Conservation (phyloP, 2,797 vertebrate species). For the Argyrosomus regius region DNA sequence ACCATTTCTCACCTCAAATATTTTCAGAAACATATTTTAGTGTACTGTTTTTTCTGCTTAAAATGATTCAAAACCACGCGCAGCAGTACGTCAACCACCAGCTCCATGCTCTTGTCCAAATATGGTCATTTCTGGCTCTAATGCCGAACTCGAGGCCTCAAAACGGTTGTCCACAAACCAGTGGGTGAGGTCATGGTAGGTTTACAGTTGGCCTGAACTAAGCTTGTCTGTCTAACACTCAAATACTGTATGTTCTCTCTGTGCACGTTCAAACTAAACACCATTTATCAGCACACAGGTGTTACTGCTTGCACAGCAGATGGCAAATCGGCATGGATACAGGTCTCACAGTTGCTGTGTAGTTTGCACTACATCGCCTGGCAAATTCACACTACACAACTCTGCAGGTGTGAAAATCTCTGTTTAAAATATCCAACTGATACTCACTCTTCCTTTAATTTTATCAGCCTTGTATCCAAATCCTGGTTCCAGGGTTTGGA, state of each 20-base stretch:
- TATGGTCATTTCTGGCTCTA: too few relatives aligned
- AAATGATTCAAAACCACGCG: too few relatives aligned
- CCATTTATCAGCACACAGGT: constrained; percentile 42
- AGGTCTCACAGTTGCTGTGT: constrained; percentile 56
- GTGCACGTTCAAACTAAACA: constrained; percentile 45
- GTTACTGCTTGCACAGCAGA: constrained; percentile 61
- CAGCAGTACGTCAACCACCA: too few relatives aligned
- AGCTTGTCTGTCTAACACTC: not conserved
- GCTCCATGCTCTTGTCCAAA: too few relatives aligned
- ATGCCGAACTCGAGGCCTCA: too few relatives aligned
- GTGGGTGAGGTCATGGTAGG: too few relatives aligned
- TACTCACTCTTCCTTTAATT: constrained; percentile 25
- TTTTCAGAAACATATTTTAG: too few relatives aligned
- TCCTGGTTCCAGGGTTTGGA: constrained; percentile 1
- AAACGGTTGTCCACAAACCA: too few relatives aligned
- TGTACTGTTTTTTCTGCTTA: too few relatives aligned
- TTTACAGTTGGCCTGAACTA: constrained; percentile 3
- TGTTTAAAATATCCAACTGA: constrained; percentile 54
- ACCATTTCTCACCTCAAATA: too few relatives aligned
- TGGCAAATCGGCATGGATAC: constrained; percentile 64
- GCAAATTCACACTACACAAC: constrained; percentile 53
- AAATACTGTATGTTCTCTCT: constrained; percentile 19
- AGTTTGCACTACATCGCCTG: constrained; percentile 50
- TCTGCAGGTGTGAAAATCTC: constrained; percentile 50
- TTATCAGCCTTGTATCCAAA: constrained; percentile 7